A percentile compares a stretch with the other conserved stretches of the same genome.
phyloP scores from a whole-genome alignment of 1,140 invertebrate species.

The Philotrypesis tridentata region DNA sequence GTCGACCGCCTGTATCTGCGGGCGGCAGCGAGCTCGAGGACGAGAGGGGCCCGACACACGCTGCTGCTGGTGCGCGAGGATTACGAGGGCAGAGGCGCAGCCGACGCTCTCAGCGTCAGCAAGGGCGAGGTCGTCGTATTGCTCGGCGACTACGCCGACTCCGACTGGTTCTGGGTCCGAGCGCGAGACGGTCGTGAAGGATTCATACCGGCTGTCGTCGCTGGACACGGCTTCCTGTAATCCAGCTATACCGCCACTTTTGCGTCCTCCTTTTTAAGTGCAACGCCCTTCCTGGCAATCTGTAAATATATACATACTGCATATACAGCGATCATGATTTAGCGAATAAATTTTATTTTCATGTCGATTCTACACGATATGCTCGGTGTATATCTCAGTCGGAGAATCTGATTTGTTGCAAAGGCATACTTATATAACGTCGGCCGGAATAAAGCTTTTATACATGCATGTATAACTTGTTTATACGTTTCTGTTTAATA shows the following conservation, averaged over 20 bases:
- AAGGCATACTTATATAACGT: neutral
- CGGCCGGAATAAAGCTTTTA: neutral
- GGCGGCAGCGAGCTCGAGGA: slow-evolving; percentile 71
- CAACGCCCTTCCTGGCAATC: neutral
- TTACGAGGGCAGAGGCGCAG: slow-evolving; percentile 74
- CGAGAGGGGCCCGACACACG: slow-evolving; percentile 74
- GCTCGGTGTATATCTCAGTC: too few relatives aligned
- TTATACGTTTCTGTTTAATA: neutral
- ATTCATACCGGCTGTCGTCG: slow-evolving; percentile 84
- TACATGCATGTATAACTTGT: neutral
- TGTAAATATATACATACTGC: too few relatives aligned
- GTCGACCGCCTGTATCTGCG: slow-evolving; percentile 82
- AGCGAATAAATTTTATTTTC: neutral
- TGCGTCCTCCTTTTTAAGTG: too few relatives aligned
- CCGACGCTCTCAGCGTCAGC: slow-evolving; percentile 77
- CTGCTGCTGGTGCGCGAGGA: slow-evolving; percentile 81
- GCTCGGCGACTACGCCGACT: slow-evolving; percentile 65
- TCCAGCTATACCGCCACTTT: neutral
- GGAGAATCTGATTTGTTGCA: neutral
- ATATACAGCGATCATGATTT: too few relatives aligned
- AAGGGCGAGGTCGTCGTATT: slow-evolving; percentile 85
- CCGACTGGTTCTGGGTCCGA: slow-evolving; percentile 82
- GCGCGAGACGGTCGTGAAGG: slow-evolving; percentile 81
- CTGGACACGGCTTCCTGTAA: slow-evolving; percentile 83
- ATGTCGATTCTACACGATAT: neutral